Evolutionary conservation across 2,888 invertebrate genomes (phyloP), one percentile per base, ranked within the genome.

Genomic region (Agrochola macilenta): DNA sequence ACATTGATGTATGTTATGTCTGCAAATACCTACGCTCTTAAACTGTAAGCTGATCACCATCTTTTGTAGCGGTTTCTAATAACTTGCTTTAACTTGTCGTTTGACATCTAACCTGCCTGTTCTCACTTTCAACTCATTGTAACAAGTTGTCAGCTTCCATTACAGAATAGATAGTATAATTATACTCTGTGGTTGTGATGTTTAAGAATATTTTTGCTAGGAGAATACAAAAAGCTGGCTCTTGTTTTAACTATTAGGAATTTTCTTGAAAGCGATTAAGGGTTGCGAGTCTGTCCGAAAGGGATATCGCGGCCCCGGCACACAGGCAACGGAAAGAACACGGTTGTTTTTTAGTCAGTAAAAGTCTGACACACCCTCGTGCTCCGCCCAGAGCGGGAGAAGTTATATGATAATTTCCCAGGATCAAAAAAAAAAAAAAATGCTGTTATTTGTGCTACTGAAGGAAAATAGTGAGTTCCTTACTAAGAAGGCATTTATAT

Each of bases 91-190:
- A 14, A 81, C 60, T 64, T 46, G 39, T 74, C 64, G 68, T 85
- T 85, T 83, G 83, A 81, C 52, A 83, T 85, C 17, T 46, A 64
- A 85, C 76, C 81, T 76, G 49, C 23, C n/a, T 61, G 69, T 70
- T 68, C 20, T 57, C 63, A 71, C 85, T 85, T 74, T 57, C 17
- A 57, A 26, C 69, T 60, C n/a, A 54, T 71, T 57, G 17, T 65
- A 61, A 69, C 46, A 54, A 76, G 69, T 63, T 74, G 46, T 30
- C 30, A 61, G 23, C n/a, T 78, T 63, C 9, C 54, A 30, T 63
- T 71, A 54, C 11, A 30, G 43, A n/a, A 26, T 14, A 30, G 17
- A 46, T 52, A 61, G 23, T 58, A 23, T 14, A 54, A 58, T 73
- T 69, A 61, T 17, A 39, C 43, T 61, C 52, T 65, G 52, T 35